These are phyloP conservation scores for Zaprionus capensis DNA, from an alignment of 1,140 invertebrate genomes.

Conservation along the genomic window DNA sequence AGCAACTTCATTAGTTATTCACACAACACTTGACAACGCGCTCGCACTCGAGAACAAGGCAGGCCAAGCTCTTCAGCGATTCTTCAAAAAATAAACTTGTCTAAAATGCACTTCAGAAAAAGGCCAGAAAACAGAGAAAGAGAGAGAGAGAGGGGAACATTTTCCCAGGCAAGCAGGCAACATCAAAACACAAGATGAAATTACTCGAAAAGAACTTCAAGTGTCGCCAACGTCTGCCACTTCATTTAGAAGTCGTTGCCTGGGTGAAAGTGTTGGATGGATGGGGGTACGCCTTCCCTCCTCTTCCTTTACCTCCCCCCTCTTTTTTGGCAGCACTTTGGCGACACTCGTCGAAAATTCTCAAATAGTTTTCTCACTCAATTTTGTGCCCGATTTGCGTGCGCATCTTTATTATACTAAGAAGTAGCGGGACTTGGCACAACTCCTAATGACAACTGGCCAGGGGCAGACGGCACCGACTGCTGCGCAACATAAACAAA, in stretches of 20 bases:
- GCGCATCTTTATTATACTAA: constrained; percentile 61
- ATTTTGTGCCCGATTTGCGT: constrained; percentile 69
- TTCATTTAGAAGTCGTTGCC: constrained; percentile 47
- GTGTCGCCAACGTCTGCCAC: constrained; percentile 48
- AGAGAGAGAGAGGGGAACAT: not conserved
- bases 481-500: constrained; percentile 57
- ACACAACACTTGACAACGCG: constrained; percentile 25
- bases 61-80: constrained; percentile 19
- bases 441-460: constrained; percentile 34
- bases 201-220: constrained; percentile 73
- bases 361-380: constrained; percentile 77
- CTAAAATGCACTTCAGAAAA: constrained; percentile 39
- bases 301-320: not conserved
- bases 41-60: constrained; percentile 25
- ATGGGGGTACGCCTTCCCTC: not conserved
- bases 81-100: constrained; percentile 38
- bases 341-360: constrained; percentile 51
- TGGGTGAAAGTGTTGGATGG: constrained; percentile 33
- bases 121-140: constrained; percentile 7
- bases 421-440: constrained; percentile 13
- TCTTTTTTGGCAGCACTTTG: constrained; percentile 46
- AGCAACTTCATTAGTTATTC: constrained; percentile 51
- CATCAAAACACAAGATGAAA: constrained; percentile 77
- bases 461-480: not conserved
- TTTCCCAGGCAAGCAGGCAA: constrained; percentile 65